These are phyloP conservation scores for Lycophotia porphyrea DNA, from an alignment of 2,888 invertebrate genomes.

Conservation along the genomic window DNA sequence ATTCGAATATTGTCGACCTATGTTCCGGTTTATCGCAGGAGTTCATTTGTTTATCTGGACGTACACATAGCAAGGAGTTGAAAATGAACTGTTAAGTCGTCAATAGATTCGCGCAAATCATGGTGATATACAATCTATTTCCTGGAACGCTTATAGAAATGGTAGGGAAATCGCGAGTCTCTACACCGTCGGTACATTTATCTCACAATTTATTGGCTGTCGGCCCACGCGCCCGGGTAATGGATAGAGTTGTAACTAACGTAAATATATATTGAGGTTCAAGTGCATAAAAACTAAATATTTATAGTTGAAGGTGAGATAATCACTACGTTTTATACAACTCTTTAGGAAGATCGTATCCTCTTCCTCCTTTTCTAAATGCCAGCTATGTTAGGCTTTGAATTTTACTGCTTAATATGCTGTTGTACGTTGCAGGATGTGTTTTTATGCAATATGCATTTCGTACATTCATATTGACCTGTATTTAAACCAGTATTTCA, in stretches of 20 bases:
- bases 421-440: conserved; percentile 42
- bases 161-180: conserved; percentile 67
- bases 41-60: conserved; percentile 16
- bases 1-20: neutral
- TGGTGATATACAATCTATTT: conserved; percentile 64
- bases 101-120: conserved; percentile 52
- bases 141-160: conserved; percentile 57
- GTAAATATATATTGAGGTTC: conserved; percentile 73
- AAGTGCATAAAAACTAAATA: conserved; percentile 72
- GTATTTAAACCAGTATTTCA: conserved; percentile 52
- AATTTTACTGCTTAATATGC: conserved; percentile 16
- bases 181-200: conserved; percentile 66
- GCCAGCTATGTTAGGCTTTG: conserved; percentile 1
- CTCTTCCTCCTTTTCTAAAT: conserved; percentile 29
- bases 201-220: conserved; percentile 75
- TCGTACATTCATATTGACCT: conserved; percentile 42
- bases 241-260: conserved; percentile 68
- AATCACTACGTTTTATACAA: conserved; percentile 2
- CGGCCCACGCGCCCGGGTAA: conserved; percentile 71
- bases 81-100: conserved; percentile 36
- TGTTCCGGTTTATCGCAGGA: neutral
- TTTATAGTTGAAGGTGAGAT: conserved; percentile 69
- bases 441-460: conserved; percentile 49
- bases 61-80: conserved; percentile 20
- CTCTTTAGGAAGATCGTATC: conserved; percentile 38